Conservation (phyloP, 2,113 vertebrate genomes). For the Leptocoma aspasia region DNA sequence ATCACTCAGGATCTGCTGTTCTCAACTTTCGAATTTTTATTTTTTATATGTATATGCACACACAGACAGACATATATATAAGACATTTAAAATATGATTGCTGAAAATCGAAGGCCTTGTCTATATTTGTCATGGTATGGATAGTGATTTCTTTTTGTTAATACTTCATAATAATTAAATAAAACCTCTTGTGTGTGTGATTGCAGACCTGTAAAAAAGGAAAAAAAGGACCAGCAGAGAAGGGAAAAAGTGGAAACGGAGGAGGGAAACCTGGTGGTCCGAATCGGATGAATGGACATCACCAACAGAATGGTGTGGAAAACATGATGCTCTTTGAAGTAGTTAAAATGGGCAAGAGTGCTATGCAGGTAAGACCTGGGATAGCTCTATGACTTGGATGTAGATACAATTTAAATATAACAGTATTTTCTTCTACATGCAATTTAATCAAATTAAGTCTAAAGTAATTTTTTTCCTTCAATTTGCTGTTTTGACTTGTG, state of each 20-base stretch:
- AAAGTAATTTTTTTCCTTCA: not conserved
- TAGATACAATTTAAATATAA: not conserved
- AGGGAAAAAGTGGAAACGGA: conserved; percentile 85
- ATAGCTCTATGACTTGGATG: not conserved
- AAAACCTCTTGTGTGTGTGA: not conserved
- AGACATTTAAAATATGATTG: not conserved
- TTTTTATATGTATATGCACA: accelerated
- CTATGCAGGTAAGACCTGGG: conserved; percentile 90
- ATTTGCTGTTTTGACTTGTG: not conserved
- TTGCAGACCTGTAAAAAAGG: conserved; percentile 90
- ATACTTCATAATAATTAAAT: not conserved
- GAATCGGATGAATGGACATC: conserved; percentile 97
- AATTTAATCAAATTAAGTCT: not conserved
- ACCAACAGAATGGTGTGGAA: conserved; percentile 99
- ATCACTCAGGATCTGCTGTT: not conserved
- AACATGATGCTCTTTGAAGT: conserved; percentile 99
- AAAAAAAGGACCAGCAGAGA: conserved; percentile 89
- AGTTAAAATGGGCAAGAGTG: conserved; percentile 97
- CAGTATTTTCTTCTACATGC: accelerated
- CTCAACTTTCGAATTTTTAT: not conserved
- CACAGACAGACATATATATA: accelerated
- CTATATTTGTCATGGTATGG: not conserved
- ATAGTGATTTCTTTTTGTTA: not conserved
- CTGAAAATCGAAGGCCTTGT: not conserved
- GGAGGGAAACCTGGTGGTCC: conserved; percentile 81